Base-by-base conservation (phyloP, 1,140 invertebrate genomes). In the Riptortus pedestris region DNA sequence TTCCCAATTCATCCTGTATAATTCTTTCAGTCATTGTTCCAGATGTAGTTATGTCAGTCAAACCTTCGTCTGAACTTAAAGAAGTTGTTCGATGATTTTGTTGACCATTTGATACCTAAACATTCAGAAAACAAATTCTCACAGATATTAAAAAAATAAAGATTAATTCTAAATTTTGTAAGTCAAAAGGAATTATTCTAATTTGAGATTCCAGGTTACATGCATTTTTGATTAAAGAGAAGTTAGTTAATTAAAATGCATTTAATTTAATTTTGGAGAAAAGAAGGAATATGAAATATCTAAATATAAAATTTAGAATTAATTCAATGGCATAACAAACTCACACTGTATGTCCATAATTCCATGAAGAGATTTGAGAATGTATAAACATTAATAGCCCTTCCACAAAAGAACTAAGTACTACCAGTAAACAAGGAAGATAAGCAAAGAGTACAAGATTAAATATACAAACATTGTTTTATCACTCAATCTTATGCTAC, bases 31-130 rank as follows among this genome's bases (percentile, higher is more conserved):
- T 70, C 72, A 70, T 74, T 65, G 72, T 75, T 38, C 75, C 76
- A 52, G 76, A 73, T 62, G 78, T 79, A 29, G 80, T 81, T 45
- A 84, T 83, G 70, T 84, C 81, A 62, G 83, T 81, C 81, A 83
- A 83, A 70, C 83, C 82, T 70, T 84, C 82, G 71, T 82, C 81
- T 63, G 79, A 79, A 69, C 73, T 75, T 29, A 73, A 60, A 51
- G 73, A 76, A 62, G 73, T 73, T 38, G 73, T 72, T 16, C 71
- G 69, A n/a, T n/a, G n/a, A 43, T 60, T 52, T 26, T 47, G 57
- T 26, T 67, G 55, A 55, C 63, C 60, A 55, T 65, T 68, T 24
- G 67, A 62, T 29, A 62, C 61, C 61, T 62, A 48, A 14, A 62
- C 45, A 47, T 24, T 57, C n/a, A 62, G 1, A 45, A 26, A 9